A percentile compares a stretch with the other conserved stretches of the same genome.
phyloP scores from a whole-genome alignment of 1,140 invertebrate genomes.

The Drosophila mauritiana region DNA sequence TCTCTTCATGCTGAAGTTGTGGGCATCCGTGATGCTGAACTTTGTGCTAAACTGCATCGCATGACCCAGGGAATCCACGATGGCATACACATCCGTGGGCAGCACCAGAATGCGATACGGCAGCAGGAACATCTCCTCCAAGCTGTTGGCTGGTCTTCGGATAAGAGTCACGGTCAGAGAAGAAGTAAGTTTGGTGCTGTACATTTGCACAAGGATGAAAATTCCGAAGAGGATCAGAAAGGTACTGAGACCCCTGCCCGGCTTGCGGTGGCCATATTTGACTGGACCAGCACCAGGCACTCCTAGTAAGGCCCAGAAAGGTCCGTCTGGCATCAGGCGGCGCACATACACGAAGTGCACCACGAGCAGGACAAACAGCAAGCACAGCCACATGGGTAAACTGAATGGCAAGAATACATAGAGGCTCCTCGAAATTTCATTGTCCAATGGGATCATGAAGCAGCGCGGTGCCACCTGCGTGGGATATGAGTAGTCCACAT shows the following conservation, averaged over 20 bases:
- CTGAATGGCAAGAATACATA: slow-evolving; percentile 50
- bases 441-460: slow-evolving; percentile 56
- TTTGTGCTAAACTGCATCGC: slow-evolving; percentile 20
- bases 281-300: slow-evolving; percentile 33
- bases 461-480: slow-evolving; percentile 39
- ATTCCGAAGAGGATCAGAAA: slow-evolving; percentile 21
- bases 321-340: neutral
- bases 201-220: slow-evolving; percentile 44
- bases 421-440: slow-evolving; percentile 31
- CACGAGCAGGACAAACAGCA: slow-evolving; percentile 9
- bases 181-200: slow-evolving; percentile 54
- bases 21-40: slow-evolving; percentile 13
- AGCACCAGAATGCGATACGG: slow-evolving; percentile 44
- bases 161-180: slow-evolving; percentile 46
- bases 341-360: slow-evolving; percentile 3
- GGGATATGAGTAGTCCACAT: slow-evolving; percentile 67
- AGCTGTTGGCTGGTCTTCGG: neutral
- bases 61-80: slow-evolving; percentile 53
- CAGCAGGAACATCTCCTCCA: slow-evolving; percentile 31
- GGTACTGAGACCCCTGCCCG: neutral
- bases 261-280: too few species aligned
- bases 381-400: slow-evolving; percentile 31
- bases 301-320: slow-evolving; percentile 45
- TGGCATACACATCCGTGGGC: slow-evolving; percentile 38
- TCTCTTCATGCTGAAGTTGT: slow-evolving; percentile 33